phyloP scores from a whole-genome alignment of 2,888 invertebrate species.

The Iphiclides podalirius region DNA sequence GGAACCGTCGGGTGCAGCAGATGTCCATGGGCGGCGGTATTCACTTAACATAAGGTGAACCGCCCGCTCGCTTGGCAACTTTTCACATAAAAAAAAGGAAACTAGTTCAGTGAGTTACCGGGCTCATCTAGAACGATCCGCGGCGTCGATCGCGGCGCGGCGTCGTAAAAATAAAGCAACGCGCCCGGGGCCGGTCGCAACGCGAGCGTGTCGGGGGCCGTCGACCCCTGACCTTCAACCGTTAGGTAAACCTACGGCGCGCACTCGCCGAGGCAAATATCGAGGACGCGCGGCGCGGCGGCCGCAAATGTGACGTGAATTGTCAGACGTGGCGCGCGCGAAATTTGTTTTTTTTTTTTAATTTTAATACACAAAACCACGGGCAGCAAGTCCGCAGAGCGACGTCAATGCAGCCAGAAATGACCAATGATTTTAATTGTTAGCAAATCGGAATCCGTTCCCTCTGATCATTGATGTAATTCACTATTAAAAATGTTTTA shows the following conservation, averaged over 20 bases:
- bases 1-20: too few species aligned
- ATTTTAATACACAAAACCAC: not conserved
- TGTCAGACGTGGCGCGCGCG: not conserved
- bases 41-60: too few species aligned
- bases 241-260: constrained; percentile 17
- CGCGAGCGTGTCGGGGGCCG: constrained; percentile 33
- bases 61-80: too few species aligned
- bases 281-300: constrained; percentile 1
- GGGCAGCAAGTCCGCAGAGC: too few species aligned
- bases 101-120: not conserved
- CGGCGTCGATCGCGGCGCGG: not conserved
- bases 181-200: constrained; percentile 1
- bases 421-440: too few species aligned
- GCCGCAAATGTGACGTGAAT: not conserved
- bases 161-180: constrained; percentile 5
- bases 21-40: too few species aligned
- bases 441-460: too few species aligned
- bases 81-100: too few species aligned
- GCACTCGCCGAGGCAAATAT: too few species aligned
- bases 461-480: too few species aligned
- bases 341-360: not conserved
- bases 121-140: constrained; percentile 5
- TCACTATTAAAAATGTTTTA: too few species aligned
- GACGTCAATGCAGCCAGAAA: too few species aligned
- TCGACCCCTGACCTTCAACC: constrained; percentile 41